Base-by-base conservation (phyloP, 2,888 invertebrate genomes). In the Chrysomela aeneicollis region DNA sequence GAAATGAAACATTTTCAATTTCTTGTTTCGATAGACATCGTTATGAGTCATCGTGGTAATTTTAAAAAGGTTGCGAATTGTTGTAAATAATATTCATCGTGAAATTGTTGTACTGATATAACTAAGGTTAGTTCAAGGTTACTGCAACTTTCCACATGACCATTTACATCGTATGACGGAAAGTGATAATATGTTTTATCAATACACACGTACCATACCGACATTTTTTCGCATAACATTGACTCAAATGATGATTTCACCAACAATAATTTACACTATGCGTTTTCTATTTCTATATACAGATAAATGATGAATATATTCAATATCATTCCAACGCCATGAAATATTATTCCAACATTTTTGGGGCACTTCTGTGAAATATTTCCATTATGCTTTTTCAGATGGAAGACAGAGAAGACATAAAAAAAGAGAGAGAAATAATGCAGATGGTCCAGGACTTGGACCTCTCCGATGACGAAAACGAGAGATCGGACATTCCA, bases 391-490 rank as follows among this genome's bases (percentile, higher is more conserved):
- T 30, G 26, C 26, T 19, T 64, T 77, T 86, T 67, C 83, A 88
- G 88, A 86, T 87, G 80, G 88, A 88, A 83, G 88, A 88, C 74
- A 84, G 90, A 67, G 89, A 90, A 77, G 92, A 92, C 78, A 86
- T 92, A 80, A 94, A 95, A 81, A 94, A 95, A 80, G 94, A 95
- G 82, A 87, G 94, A 2, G 95, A 95, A 85, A 94, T 95, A 73
- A 93, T 94, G 83, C 95, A 95, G 84, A 89, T 95, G 89, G 93
- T 95, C 69, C 93, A 94, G n/a, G 95, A 94, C 18, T 84, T 95
- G 74, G 94, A 92, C 77, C 85, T 95, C 59, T 90, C 91, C 51
- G 92, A 92, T 0, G 93, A 93, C 66, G 90, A 91, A 71, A 82
- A 89, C 70, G 91, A 92, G 79, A 84, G 90, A 52, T 85, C 88